These are phyloP conservation scores for Adelognathus sp. DNA, from an alignment of 2,888 invertebrate genomes.

Conservation along the genomic window DNA sequence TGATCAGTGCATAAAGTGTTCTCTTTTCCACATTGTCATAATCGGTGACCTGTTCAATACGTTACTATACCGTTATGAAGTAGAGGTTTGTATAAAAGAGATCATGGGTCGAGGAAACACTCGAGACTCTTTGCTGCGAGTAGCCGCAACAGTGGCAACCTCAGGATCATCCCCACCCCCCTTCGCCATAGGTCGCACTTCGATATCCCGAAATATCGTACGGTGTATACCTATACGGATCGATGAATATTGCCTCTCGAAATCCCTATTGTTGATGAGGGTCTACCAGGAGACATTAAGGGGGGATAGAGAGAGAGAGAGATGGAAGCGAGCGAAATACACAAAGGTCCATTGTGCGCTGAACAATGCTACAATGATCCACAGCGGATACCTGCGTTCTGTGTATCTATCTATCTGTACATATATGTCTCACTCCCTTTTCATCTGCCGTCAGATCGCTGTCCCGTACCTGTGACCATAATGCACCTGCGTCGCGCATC, in stretches of 20 bases:
- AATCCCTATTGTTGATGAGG: constrained; percentile 51
- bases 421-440: constrained; percentile 17
- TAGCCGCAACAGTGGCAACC: constrained; percentile 37
- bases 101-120: constrained; percentile 56
- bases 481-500: constrained; percentile 49
- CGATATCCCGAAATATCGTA: constrained; percentile 41
- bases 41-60: constrained; percentile 44
- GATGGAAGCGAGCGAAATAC: not conserved
- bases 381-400: constrained; percentile 47
- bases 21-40: constrained; percentile 34
- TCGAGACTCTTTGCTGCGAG: constrained; percentile 48
- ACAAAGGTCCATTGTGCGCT: constrained; percentile 46
- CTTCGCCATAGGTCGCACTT: not conserved
- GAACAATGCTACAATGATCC: constrained; percentile 58
- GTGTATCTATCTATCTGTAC: constrained; percentile 23
- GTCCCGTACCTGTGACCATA: constrained; percentile 42
- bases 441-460: constrained; percentile 25
- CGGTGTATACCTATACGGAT: constrained; percentile 49
- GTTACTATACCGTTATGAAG: not conserved
- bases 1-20: constrained; percentile 7
- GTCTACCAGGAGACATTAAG: constrained; percentile 25
- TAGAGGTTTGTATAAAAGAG: constrained; percentile 38
- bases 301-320: too few relatives aligned
- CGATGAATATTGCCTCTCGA: constrained; percentile 58
- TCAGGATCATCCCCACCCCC: constrained; percentile 31